phyloP scores from a whole-genome alignment of 2,113 vertebrate genomes.

The Phainopepla nitens region DNA sequence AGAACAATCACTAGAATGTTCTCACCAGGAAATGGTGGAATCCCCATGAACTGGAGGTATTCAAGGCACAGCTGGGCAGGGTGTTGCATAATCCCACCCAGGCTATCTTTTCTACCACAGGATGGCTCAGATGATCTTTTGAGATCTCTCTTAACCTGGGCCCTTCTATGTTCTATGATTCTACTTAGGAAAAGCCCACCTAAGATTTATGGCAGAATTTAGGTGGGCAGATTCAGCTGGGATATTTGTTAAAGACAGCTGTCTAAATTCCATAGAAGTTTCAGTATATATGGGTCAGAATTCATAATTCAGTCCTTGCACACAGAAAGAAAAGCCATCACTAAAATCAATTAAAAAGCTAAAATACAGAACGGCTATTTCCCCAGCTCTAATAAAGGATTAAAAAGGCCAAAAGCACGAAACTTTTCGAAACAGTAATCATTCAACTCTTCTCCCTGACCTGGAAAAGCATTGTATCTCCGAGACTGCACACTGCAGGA shows the following conservation, averaged over 20 bases:
- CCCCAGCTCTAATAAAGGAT: neutral
- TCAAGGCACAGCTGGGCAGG: accelerated
- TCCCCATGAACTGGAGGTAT: neutral
- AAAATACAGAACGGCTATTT: neutral
- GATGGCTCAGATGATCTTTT: neutral
- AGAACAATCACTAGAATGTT: neutral
- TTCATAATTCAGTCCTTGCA: neutral
- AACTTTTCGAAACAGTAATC: neutral
- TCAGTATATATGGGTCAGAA: neutral
- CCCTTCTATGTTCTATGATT: neutral
- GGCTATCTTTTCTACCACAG: neutral
- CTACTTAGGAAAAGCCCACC: neutral
- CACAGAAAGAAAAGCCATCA: neutral
- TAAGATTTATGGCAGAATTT: neutral
- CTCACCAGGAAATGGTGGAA: neutral
- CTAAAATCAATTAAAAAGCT: neutral
- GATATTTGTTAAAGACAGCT: neutral
- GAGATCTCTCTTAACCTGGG: neutral
- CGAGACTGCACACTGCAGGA: neutral
- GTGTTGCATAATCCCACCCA: neutral
- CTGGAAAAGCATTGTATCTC: neutral
- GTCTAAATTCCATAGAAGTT: neutral
- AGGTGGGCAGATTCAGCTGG: neutral
- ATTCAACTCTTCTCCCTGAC: neutral
- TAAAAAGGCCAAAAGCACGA: neutral